Conservation (phyloP, 2,113 vertebrate genomes). For the Petromus typicus region DNA sequence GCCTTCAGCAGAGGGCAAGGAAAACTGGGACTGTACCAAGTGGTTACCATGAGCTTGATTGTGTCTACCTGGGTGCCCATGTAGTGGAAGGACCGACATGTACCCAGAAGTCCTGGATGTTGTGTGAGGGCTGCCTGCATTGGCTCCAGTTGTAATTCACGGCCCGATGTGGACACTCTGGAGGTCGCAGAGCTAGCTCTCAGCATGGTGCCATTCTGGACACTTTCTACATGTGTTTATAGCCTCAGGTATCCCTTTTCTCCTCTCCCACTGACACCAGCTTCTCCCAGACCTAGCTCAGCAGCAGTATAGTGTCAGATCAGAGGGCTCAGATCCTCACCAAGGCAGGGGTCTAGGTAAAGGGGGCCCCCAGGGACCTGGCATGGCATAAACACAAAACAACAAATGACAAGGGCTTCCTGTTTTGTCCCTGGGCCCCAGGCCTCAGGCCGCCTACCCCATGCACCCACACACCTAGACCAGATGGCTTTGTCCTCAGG, state of each 20-base stretch:
- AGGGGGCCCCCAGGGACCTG: no score
- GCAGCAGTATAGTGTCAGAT: rapidly evolving
- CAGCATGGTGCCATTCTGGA: background rate
- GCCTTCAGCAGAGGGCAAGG: no score
- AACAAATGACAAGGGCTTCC: background rate
- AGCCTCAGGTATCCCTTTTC: background rate
- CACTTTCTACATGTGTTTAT: no score
- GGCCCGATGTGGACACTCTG: no score
- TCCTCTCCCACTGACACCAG: background rate
- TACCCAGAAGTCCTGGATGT: background rate
- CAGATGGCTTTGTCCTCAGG: background rate
- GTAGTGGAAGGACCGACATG: background rate
- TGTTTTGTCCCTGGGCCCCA: background rate
- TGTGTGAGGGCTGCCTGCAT: no score
- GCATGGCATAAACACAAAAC: background rate
- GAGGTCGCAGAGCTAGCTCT: background rate
- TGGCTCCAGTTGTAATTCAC: background rate
- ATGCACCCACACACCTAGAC: background rate
- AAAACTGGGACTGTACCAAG: no score
- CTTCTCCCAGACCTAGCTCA: no score
- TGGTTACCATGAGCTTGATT: no score
- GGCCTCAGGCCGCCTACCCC: rapidly evolving
- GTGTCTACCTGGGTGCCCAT: no score
- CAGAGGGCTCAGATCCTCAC: background rate
- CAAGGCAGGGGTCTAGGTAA: background rate